These are phyloP conservation scores for Campaea margaritaria DNA, from an alignment of 2,888 invertebrate species.

Conservation along the genomic window DNA sequence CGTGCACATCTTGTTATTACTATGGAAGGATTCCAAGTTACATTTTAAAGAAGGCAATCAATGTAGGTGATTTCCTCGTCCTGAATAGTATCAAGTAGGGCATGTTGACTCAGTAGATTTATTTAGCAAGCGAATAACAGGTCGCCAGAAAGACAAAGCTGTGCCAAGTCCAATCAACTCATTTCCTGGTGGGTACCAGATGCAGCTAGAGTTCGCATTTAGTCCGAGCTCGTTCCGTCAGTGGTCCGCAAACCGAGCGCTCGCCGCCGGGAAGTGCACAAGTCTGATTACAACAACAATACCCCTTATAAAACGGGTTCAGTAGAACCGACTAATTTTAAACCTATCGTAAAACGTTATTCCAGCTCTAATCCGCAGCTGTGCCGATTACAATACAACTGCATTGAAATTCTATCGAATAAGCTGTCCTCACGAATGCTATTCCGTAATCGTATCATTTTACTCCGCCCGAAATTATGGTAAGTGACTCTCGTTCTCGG, in stretches of 20 bases:
- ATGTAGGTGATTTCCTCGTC: background rate
- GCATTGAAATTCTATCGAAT: constrained; percentile 51
- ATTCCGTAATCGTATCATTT: constrained; percentile 63
- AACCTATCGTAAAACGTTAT: constrained; percentile 59
- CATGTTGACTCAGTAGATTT: constrained; percentile 24
- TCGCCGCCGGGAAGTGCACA: constrained; percentile 56
- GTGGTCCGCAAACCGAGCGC: constrained; percentile 52
- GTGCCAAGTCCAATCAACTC: constrained; percentile 65
- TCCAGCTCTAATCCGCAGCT: constrained; percentile 53
- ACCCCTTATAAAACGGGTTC: constrained; percentile 57
- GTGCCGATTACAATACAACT: constrained; percentile 46
- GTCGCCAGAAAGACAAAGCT: constrained; percentile 57
- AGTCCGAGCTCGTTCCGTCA: constrained; percentile 54
- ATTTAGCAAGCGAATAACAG: constrained; percentile 47
- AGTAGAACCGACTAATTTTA: constrained; percentile 61
- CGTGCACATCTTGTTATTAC: too few relatives aligned
- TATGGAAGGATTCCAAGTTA: too few relatives aligned
- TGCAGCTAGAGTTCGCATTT: constrained; percentile 53
- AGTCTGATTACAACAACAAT: constrained; percentile 57
- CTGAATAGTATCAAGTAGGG: constrained; percentile 20
- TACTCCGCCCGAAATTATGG: constrained; percentile 60
- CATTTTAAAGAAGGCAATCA: background rate
- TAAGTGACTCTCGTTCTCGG: constrained; percentile 59
- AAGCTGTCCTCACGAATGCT: constrained; percentile 59
- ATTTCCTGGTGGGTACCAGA: constrained; percentile 64